Base-by-base conservation (phyloP, 2,888 invertebrate species). In the Drosophila lutescens region DNA sequence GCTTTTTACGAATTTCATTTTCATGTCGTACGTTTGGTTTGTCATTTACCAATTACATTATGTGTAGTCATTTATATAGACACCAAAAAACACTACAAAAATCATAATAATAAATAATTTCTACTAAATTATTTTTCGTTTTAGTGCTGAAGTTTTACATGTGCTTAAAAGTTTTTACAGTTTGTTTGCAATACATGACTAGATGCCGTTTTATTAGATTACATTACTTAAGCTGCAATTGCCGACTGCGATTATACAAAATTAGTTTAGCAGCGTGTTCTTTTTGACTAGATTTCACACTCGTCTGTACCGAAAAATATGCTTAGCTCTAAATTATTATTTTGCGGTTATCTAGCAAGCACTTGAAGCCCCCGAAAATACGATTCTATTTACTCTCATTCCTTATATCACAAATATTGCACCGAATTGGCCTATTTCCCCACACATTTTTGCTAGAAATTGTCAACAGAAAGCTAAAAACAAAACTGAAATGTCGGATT, bases 401-500 rank as follows among this genome's bases (percentile, higher is more conserved):
- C 75, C 86, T 89, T 91, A 89, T 91, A 91, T 91, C 91, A 91
- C 91, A 91, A 88, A 88, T 91, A 91, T 91, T 91, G 91, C 91
- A 91, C 91, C 88, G 51, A 86, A 86, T 78, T 90, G 91, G 91
- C 91, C 91, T 91, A 86, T 80, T 76, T 67, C 67, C 59, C 76
- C 61, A 78, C 78, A 88, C 61, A 78, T 82, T 78, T 83, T 83
- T 46, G 66, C 83, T 86, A 83, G 6, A 79, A 74, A 70, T 61
- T 54, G 70, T 17, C 9, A 47, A 72, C 72, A 60, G 34, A 56
- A 54, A 34, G 36, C 57, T 49, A 68, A 38, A 61, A 60, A 66
- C 60, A 70, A 70, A 67, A 69, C 32, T 13, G 17, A 50, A 36
- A 15, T 13, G 13, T 62, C 30, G 26, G 10, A 50, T 38, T 51